Evolutionary conservation across 2,113 vertebrate species (phyloP).

Genomic region (Elaphurus davidianus): DNA sequence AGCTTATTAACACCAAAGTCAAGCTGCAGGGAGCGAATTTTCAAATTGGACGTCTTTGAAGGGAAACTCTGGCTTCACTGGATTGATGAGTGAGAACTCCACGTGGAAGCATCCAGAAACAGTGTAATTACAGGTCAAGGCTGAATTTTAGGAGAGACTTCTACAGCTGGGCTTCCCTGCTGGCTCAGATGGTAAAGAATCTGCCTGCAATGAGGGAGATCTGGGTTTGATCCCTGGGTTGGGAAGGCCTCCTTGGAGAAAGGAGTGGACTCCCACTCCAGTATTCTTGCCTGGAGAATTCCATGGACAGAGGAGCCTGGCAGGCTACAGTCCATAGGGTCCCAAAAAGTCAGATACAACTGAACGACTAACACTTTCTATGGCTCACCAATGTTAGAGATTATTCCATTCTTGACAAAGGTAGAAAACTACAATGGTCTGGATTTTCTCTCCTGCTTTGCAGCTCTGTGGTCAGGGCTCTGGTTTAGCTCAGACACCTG

Average conservation of each 20-base stretch:
- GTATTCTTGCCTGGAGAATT: neutral
- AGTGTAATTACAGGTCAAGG: neutral
- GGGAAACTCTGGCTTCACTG: neutral
- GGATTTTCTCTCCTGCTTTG: neutral
- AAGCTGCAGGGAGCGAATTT: neutral
- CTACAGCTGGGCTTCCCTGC: neutral
- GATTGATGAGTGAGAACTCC: neutral
- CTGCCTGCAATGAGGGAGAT: neutral
- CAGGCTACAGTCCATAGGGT: neutral
- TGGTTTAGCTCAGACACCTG: no score
- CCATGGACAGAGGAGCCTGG: neutral
- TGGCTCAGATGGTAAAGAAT: neutral
- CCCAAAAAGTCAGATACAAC: neutral
- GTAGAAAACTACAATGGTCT: neutral
- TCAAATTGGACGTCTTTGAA: neutral
- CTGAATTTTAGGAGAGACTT: neutral
- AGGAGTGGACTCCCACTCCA: neutral
- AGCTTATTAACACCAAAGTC: neutral
- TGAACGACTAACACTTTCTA: neutral
- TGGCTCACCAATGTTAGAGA: neutral
- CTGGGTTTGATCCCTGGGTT: neutral
- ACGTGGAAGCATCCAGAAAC: neutral
- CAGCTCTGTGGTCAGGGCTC: accelerated
- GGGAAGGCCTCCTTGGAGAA: neutral
- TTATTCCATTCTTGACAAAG: neutral